Evolutionary conservation across 2,113 vertebrate species (phyloP).

Genomic region (Brachyhypopomus occidentalis): DNA sequence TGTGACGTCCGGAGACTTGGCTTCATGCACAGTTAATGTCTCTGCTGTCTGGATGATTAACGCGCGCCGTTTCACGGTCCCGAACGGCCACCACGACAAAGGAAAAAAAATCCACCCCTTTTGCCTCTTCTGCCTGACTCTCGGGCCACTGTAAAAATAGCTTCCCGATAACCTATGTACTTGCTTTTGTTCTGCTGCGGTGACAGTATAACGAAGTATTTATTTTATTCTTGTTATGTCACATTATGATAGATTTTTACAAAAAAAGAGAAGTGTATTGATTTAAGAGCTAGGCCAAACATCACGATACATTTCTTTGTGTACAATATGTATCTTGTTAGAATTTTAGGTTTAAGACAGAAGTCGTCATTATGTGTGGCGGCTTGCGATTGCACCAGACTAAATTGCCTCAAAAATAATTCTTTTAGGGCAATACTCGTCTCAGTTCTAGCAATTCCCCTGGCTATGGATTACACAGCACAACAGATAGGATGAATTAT

Average conservation of each 20-base stretch:
- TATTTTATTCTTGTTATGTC: conserved; percentile 54
- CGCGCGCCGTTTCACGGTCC: conserved; percentile 66
- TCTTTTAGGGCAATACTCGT: neutral
- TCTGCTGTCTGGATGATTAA: conserved; percentile 76
- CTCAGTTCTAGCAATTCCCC: neutral
- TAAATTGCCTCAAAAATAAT: neutral
- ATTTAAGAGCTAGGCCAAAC: neutral
- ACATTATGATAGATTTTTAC: conserved; percentile 35
- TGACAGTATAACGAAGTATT: conserved; percentile 48
- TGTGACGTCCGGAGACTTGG: conserved; percentile 66
- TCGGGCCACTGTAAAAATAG: conserved; percentile 74
- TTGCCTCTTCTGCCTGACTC: conserved; percentile 65
- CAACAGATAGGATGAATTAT: neutral
- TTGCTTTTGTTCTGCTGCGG: conserved; percentile 56
- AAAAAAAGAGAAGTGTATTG: neutral
- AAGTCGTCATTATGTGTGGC: conserved; percentile 26
- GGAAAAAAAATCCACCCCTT: conserved; percentile 63
- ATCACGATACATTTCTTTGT: neutral
- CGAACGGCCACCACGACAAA: conserved; percentile 57
- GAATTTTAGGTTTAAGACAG: neutral
- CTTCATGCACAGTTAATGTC: conserved; percentile 76
- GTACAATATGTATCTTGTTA: neutral
- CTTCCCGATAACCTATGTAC: conserved; percentile 54
- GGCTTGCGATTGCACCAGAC: neutral
- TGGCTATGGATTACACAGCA: too few species aligned